Base-by-base conservation (phyloP, 2,888 invertebrate species). In the Mamestra brassicae region DNA sequence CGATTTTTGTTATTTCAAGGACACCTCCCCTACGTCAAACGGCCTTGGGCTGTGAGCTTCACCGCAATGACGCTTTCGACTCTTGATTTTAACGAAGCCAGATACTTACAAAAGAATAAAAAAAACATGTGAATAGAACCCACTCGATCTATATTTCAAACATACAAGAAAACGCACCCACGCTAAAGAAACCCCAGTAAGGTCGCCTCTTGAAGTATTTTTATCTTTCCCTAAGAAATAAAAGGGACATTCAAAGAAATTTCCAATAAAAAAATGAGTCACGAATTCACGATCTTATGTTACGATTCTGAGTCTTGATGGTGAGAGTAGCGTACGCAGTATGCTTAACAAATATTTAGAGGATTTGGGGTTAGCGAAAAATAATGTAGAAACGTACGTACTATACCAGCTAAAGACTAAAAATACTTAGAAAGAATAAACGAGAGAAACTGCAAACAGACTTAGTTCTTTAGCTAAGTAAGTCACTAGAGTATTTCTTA, bases 1-100 rank as follows among this genome's bases (percentile, higher is more conserved):
- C 65, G 71, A 80, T 79, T 74, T 79, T 67, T 36, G 50, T 26
- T 36, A 34, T 13, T 66, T 71, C 64, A 80, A 81, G 81, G 81
- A 65, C 80, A 60, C n/a, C 58, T 61, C 26, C 54, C 52, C 13
- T 38, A n/a, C 58, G 26, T 4, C 47, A 63, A 58, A 47, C 5
- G 66, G 45, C 79, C 79, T 80, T 80, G 66, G 13, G 38, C 10
- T 58, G 47, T 66, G 26, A 63, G 57, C 17, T 3, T 4, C 50
- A 17, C 71, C 66, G 79, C 81, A 80, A 38, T 80, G 68, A 75
- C 63, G 80, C 57, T 47, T 57, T 26, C 6, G n/a, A 11, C 54
- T 52, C 54, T 62, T 54, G 26, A 54, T 58, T 62, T 55, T n/a
- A 57, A 75, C 54, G 54, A 54, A 47, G 17, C 7, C 3, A 60